Conservation (phyloP, 2,888 invertebrate genomes). For the Thymelicus lineola region DNA sequence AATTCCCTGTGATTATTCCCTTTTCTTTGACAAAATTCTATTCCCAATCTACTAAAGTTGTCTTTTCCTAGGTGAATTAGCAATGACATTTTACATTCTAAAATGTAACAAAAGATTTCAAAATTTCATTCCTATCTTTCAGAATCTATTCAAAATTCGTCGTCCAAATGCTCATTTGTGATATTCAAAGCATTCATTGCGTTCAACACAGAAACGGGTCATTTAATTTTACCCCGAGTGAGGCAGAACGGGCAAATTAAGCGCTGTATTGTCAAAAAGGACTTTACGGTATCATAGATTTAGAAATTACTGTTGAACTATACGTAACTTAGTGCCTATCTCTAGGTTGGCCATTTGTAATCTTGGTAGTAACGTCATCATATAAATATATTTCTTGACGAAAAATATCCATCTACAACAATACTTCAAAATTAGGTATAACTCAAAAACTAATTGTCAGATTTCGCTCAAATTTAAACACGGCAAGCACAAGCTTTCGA, state of each 20-base stretch:
- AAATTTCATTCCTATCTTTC: background rate
- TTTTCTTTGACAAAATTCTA: too few species aligned
- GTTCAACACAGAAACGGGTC: conserved; percentile 6
- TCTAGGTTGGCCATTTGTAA: background rate
- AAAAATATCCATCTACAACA: too few species aligned
- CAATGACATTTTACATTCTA: background rate
- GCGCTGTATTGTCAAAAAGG: conserved; percentile 5
- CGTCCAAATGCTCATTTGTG: conserved; percentile 2
- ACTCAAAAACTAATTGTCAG: too few species aligned
- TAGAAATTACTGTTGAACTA: background rate
- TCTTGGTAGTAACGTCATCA: too few species aligned
- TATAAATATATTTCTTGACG: too few species aligned
- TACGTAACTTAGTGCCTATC: too few species aligned
- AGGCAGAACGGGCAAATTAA: conserved; percentile 6
- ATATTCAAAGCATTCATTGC: conserved; percentile 3
- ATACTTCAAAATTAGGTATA: too few species aligned
- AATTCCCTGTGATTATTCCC: too few species aligned
- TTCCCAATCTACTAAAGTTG: too few species aligned
- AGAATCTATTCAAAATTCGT: background rate
- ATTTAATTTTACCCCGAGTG: conserved; percentile 9
- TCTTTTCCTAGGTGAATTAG: too few species aligned
- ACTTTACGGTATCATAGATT: background rate
- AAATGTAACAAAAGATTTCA: background rate
- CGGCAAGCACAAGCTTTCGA: too few species aligned
- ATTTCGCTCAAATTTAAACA: too few species aligned